Evolutionary conservation across 2,888 invertebrate species (phyloP).

Genomic region (Parthenolecanium corni): DNA sequence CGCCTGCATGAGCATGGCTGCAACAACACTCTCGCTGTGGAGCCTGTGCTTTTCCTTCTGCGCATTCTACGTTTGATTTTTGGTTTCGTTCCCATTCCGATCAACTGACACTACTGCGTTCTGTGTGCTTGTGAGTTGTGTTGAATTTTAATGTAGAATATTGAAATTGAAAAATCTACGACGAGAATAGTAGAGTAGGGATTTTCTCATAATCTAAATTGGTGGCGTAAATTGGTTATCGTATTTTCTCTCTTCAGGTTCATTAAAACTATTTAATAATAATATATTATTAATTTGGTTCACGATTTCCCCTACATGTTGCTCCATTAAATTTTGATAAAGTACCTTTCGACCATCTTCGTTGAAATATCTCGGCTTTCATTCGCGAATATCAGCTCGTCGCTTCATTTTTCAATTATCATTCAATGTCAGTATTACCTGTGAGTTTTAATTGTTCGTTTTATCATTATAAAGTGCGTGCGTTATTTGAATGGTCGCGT

Average conservation of each 20-base stretch:
- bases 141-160: too few species aligned
- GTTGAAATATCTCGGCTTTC: constrained; percentile 1
- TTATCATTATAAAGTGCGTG: neutral
- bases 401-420: too few species aligned
- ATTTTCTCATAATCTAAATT: constrained; percentile 23
- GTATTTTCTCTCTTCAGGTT: constrained; percentile 42
- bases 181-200: constrained; percentile 18
- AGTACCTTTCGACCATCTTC: constrained; percentile 12
- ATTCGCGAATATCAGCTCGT: constrained; percentile 7
- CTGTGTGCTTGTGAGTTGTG: too few species aligned
- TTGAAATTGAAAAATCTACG: too few species aligned
- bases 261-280: constrained; percentile 44
- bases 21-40: too few species aligned
- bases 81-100: too few species aligned
- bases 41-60: too few species aligned
- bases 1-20: too few species aligned
- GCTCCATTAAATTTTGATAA: constrained; percentile 4
- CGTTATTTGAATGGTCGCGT: neutral
- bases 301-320: neutral
- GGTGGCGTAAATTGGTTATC: constrained; percentile 33
- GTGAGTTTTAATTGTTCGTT: constrained; percentile 13
- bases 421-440: constrained; percentile 16
- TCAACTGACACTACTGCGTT: too few species aligned
- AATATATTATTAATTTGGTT: neutral
- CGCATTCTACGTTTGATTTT: constrained; percentile 25